Evolutionary conservation across 2,113 vertebrate species (phyloP).

Genomic region (Ammodytes dubius): DNA sequence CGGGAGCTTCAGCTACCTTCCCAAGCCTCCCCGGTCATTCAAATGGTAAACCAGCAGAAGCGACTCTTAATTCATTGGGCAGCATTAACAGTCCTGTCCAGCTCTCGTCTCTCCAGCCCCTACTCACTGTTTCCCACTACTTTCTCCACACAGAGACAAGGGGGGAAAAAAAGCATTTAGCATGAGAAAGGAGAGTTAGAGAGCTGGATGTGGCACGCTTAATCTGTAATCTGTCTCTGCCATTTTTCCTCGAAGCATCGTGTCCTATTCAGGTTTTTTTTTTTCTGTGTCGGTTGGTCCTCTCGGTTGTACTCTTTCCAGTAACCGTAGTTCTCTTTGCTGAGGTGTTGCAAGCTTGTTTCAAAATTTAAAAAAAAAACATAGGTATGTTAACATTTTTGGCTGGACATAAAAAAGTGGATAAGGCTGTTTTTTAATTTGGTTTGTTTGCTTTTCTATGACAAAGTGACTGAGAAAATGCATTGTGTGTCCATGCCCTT

Average conservation of each 20-base stretch:
- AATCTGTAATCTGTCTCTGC: constrained; percentile 82
- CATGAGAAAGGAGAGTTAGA: constrained; percentile 80
- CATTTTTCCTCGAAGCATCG: constrained; percentile 64
- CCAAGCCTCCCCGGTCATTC: constrained; percentile 81
- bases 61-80: constrained; percentile 80
- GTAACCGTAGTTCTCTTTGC: neutral
- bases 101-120: constrained; percentile 77
- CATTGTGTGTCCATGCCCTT: neutral
- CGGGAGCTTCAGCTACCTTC: constrained; percentile 72
- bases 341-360: neutral
- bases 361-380: neutral
- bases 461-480: no score
- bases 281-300: constrained; percentile 8
- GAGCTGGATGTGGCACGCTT: constrained; percentile 80
- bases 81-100: constrained; percentile 85
- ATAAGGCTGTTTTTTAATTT: neutral
- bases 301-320: neutral
- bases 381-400: neutral
- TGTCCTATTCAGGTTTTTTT: constrained; percentile 51
- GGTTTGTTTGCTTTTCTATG: no score
- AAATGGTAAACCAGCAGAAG: constrained; percentile 81
- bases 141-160: constrained; percentile 77
- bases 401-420: neutral
- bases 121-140: constrained; percentile 86
- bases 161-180: constrained; percentile 64